phyloP scores from a whole-genome alignment of 1,140 invertebrate species.

The Idris sp. region DNA sequence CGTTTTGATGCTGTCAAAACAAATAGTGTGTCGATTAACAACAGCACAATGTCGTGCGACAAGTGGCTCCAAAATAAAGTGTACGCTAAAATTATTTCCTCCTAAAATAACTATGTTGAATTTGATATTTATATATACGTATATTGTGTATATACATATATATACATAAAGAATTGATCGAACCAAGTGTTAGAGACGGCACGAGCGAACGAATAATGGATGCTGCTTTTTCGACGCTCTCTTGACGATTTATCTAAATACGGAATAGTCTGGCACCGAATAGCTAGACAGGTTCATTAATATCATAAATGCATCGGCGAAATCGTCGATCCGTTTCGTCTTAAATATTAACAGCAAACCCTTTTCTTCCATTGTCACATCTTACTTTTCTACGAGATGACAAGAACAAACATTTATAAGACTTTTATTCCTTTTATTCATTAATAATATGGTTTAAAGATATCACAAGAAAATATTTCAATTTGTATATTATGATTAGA shows the following conservation, averaged over 20 bases:
- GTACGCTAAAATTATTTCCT: slow-evolving; percentile 20
- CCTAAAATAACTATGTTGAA: slow-evolving; percentile 14
- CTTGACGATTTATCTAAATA: slow-evolving; percentile 42
- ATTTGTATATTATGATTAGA: no score
- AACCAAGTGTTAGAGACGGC: slow-evolving; percentile 13
- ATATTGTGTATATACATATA: no score
- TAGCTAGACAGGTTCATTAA: slow-evolving; percentile 33
- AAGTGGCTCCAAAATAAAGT: slow-evolving; percentile 33
- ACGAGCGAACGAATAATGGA: slow-evolving; percentile 12
- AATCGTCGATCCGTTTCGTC: slow-evolving; percentile 13
- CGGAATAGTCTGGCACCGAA: slow-evolving; percentile 22
- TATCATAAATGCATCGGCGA: slow-evolving; percentile 28
- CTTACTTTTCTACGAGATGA: not conserved
- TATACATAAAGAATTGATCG: slow-evolving; percentile 36
- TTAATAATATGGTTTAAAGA: no score
- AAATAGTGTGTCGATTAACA: slow-evolving; percentile 33
- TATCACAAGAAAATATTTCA: no score
- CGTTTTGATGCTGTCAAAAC: slow-evolving; percentile 26
- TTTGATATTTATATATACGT: no score
- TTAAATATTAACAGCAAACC: slow-evolving; percentile 30
- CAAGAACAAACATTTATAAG: not conserved
- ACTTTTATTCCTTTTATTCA: no score
- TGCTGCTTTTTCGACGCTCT: slow-evolving; percentile 21
- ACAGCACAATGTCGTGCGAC: slow-evolving; percentile 8
- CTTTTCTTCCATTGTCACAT: not conserved